These are phyloP conservation scores for Hirtodrosophila trivittata DNA, from an alignment of 2,888 invertebrate genomes.

Conservation along the genomic window DNA sequence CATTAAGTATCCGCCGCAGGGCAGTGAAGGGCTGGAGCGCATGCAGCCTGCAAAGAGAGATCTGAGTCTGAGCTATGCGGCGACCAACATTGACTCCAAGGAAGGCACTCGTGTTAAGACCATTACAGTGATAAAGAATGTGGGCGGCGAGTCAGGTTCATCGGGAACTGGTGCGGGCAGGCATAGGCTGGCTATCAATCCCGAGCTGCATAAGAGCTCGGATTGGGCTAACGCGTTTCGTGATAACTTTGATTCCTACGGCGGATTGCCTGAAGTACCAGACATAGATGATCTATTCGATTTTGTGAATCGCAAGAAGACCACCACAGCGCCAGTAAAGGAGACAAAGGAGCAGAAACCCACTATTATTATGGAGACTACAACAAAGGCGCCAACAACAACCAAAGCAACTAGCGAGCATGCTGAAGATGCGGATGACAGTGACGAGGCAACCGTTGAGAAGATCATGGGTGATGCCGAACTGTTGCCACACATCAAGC, in stretches of 20 bases:
- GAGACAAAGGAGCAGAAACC: conserved; percentile 35
- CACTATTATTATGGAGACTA: conserved; percentile 19
- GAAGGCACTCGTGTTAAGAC: conserved; percentile 83
- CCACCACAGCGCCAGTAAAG: conserved; percentile 25
- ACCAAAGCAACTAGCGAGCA: conserved; percentile 41
- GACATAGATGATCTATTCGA: conserved; percentile 82
- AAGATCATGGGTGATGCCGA: conserved; percentile 83
- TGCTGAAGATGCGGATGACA: conserved; percentile 46
- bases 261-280: conserved; percentile 81
- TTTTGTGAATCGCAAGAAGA: conserved; percentile 78
- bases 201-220: conserved; percentile 77
- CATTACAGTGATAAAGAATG: conserved; percentile 83
- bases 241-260: conserved; percentile 82
- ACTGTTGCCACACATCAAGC: conserved; percentile 71
- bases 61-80: conserved; percentile 83
- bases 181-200: conserved; percentile 79
- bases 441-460: conserved; percentile 67
- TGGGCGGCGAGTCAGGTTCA: conserved; percentile 56
- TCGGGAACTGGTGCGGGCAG: conserved; percentile 23
- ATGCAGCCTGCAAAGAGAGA: conserved; percentile 80
- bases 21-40: conserved; percentile 26
- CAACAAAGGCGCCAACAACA: conserved; percentile 39
- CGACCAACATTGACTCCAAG: conserved; percentile 83
- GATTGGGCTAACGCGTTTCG: conserved; percentile 82
- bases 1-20: conserved; percentile 69